Evolutionary conservation across 2,113 vertebrate genomes (phyloP).

Genomic region (Corapipo altera): DNA sequence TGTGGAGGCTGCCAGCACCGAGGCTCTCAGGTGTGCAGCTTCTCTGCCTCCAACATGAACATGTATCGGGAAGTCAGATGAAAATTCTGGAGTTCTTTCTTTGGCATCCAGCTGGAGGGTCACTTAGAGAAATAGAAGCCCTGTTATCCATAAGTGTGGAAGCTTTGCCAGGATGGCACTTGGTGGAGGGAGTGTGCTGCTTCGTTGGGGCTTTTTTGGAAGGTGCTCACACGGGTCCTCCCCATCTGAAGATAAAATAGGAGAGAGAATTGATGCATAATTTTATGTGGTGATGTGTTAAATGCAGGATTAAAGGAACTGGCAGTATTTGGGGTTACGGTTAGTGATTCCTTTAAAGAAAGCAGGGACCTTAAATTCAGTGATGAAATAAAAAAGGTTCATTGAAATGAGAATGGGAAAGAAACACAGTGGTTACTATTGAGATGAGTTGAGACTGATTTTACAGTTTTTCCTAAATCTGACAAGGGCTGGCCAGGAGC

Average conservation of each 20-base stretch:
- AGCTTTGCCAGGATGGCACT: background rate
- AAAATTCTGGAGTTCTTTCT: background rate
- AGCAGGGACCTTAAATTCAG: background rate
- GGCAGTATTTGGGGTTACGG: background rate
- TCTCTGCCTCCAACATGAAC: rapidly evolving
- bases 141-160: background rate
- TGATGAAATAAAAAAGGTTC: background rate
- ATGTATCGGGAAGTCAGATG: background rate
- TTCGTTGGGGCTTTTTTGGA: background rate
- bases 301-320: background rate
- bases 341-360: background rate
- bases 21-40: background rate
- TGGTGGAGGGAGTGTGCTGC: background rate
- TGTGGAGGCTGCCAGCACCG: background rate
- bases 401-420: background rate
- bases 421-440: background rate
- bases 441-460: background rate
- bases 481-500: background rate
- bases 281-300: background rate
- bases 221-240: rapidly evolving
- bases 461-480: background rate
- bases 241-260: background rate
- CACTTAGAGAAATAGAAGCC: background rate
- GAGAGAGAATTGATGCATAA: background rate
- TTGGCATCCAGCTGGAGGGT: background rate